Percentiles rank a stretch among this genome's conserved stretches.
phyloP scores from a whole-genome alignment of 1,140 invertebrate species.

The Probaryconus sp. region DNA sequence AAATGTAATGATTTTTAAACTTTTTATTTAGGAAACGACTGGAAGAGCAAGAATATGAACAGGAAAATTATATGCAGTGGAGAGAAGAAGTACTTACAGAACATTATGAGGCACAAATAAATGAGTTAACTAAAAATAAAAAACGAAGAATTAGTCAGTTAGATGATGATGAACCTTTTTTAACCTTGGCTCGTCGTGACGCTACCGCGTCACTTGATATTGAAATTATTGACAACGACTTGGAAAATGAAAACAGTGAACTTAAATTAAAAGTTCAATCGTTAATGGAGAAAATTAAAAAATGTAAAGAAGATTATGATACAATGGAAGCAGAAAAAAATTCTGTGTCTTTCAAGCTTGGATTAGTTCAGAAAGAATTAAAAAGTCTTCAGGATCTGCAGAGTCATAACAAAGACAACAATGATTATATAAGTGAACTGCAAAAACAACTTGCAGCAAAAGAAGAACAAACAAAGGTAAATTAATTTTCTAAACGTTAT shows the following conservation, averaged over 20 bases:
- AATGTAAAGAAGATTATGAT: too few relatives aligned
- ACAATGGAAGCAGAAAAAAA: too few relatives aligned
- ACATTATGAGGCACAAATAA: slow-evolving; percentile 69
- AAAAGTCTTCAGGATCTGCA: slow-evolving; percentile 62
- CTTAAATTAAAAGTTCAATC: too few relatives aligned
- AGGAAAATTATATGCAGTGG: slow-evolving; percentile 69
- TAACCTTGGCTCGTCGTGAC: too few relatives aligned
- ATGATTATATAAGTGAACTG: slow-evolving; percentile 65
- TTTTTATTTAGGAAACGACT: slow-evolving; percentile 64
- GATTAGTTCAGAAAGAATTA: slow-evolving; percentile 62
- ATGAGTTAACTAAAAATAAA: slow-evolving; percentile 55
- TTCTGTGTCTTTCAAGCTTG: too few relatives aligned
- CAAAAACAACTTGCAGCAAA: slow-evolving; percentile 61
- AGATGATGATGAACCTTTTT: slow-evolving; percentile 43
- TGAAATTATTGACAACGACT: too few relatives aligned
- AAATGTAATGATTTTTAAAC: slow-evolving; percentile 11
- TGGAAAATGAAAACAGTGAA: too few relatives aligned
- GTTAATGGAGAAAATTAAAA: too few relatives aligned
- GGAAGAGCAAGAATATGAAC: slow-evolving; percentile 67
- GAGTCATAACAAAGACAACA: slow-evolving; percentile 46
- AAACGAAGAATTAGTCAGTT: slow-evolving; percentile 52
- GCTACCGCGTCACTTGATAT: too few relatives aligned
- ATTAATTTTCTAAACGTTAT: too few relatives aligned
- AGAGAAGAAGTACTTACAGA: slow-evolving; percentile 65
- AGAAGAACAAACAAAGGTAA: slow-evolving; percentile 69